Evolutionary conservation across 2,888 invertebrate species (phyloP).

Genomic region (Sarcophaga carnaria): DNA sequence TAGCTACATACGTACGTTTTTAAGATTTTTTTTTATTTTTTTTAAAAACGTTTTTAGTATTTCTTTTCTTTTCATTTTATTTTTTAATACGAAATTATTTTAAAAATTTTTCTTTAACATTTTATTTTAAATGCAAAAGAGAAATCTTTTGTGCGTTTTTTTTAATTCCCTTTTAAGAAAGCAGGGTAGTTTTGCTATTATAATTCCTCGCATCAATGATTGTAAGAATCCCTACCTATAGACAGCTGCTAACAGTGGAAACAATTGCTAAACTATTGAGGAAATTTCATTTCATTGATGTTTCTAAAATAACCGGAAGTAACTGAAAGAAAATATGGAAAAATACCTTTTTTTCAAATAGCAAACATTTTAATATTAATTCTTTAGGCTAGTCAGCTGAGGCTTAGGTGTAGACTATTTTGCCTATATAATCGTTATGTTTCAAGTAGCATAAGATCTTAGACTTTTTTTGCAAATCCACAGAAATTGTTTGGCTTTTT

Average conservation of each 20-base stretch:
- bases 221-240: background rate
- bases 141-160: background rate
- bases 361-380: too few species aligned
- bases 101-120: background rate
- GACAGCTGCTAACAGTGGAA: conserved; percentile 3
- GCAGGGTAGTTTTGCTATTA: background rate
- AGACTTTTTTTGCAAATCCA: too few species aligned
- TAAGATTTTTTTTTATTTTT: background rate
- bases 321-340: too few species aligned
- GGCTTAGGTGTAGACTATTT: too few species aligned
- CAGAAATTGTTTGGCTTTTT: too few species aligned
- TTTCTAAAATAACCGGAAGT: background rate
- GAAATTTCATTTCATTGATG: background rate
- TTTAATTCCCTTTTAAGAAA: background rate
- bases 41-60: background rate
- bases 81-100: background rate
- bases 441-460: too few species aligned
- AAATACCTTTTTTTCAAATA: too few species aligned
- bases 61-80: background rate
- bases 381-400: too few species aligned
- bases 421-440: too few species aligned
- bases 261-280: conserved; percentile 14
- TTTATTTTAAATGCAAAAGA: too few species aligned
- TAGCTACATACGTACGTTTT: background rate
- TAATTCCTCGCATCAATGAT: too few species aligned